Evolutionary conservation across 2,113 vertebrate species (phyloP), one percentile per base, ranked within the genome.

Genomic region (Blennius ocellaris): DNA sequence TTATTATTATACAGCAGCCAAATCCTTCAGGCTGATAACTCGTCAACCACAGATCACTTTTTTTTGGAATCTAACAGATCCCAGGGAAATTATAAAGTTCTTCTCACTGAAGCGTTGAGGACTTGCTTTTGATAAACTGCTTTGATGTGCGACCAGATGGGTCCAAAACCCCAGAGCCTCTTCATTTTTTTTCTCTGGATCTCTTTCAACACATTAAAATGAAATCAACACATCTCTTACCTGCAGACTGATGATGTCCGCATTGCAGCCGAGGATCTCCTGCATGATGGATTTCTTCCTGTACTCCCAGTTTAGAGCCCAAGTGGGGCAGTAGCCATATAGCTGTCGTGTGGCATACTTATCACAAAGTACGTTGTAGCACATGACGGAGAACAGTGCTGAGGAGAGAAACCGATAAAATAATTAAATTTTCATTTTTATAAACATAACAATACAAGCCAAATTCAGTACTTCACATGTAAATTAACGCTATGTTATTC

Each of bases 211-310:
- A 30, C 21, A 30, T 30, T 30, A 30, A 30, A 30, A 30, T 30
- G 21, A 30, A 30, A 30, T 30, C 21, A 30, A 30, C 21, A 41
- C 1, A 36, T 40, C 16, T 60, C 90, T 95, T 88, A 97, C 97
- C 96, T 99, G 97, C 89, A 99, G 94, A 87, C 97, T 99, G 92
- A 99, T 96, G 92, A 99, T 96, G 89, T 99, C 97, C 60, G 97
- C 96, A 73, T 94, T 96, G 92, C 96, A 99, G 91, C 91, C 94
- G 84, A 99, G 80, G 82, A 99, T 99, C 93, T 99, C 97, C 93
- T 98, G 97, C 93, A 99, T 99, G 91, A 99, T 99, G 90, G 95
- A 95, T 93, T 99, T 99, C 94, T 99, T 99, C 93, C 97, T 95
- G 93, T 99, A 99, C 75, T 99, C 97, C 97, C 97, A 99, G 91